These are phyloP conservation scores for Champsocephalus esox DNA, from an alignment of 2,797 vertebrate genomes.

Conservation along the genomic window DNA sequence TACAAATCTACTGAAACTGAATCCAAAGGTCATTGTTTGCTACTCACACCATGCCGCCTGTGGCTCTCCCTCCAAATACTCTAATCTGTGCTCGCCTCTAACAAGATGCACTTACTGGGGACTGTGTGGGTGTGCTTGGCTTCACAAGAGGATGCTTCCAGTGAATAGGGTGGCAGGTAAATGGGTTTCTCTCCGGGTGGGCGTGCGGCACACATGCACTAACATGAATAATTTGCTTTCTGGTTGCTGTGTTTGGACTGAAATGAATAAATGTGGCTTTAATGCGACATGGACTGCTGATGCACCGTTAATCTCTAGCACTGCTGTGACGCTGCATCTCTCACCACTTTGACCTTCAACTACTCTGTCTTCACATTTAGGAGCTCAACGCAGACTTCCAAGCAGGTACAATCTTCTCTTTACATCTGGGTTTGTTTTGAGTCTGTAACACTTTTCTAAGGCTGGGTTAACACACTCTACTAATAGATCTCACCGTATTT, in stretches of 20 bases:
- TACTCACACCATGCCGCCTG: slow-evolving; percentile 7
- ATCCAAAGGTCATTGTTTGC: slow-evolving; percentile 4
- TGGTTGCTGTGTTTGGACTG: slow-evolving; percentile 24
- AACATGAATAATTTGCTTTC: slow-evolving; percentile 35
- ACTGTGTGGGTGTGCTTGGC: slow-evolving; percentile 50
- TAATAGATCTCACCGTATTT: background rate
- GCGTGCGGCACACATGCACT: slow-evolving; percentile 20
- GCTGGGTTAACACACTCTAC: background rate
- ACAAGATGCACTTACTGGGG: slow-evolving; percentile 31
- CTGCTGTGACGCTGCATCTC: slow-evolving; percentile 27
- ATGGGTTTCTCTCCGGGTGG: slow-evolving; percentile 32
- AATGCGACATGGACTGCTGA: background rate
- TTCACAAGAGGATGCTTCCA: slow-evolving; percentile 31
- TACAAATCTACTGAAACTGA: background rate
- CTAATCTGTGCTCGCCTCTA: slow-evolving; percentile 44
- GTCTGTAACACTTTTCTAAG: background rate
- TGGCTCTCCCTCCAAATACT: slow-evolving; percentile 11
- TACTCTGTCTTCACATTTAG: slow-evolving; percentile 85
- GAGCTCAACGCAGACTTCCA: slow-evolving; percentile 86
- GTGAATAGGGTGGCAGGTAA: slow-evolving; percentile 37
- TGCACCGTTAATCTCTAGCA: slow-evolving; percentile 2
- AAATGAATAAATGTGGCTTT: background rate
- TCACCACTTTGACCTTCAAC: slow-evolving; percentile 66
- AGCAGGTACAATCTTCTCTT: slow-evolving; percentile 84
- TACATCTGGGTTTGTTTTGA: slow-evolving; percentile 17